These are phyloP conservation scores for Caenorhabditis brenneri DNA, from an alignment of 1,140 invertebrate species.

Conservation along the genomic window DNA sequence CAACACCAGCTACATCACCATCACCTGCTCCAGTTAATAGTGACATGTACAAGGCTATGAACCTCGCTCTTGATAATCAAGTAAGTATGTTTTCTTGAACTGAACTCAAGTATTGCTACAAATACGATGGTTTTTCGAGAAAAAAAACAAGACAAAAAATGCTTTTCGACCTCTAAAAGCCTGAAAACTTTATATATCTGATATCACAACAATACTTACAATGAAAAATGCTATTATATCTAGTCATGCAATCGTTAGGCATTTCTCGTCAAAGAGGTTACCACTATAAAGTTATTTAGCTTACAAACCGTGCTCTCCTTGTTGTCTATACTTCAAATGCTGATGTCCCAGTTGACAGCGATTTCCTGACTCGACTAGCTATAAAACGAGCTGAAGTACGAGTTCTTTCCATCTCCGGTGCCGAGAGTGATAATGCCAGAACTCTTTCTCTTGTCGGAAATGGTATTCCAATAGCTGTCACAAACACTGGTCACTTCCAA, in stretches of 20 bases:
- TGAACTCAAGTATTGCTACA: too few relatives aligned
- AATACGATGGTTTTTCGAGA: too few relatives aligned
- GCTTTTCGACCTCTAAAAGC: too few relatives aligned
- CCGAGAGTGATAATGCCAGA: background rate
- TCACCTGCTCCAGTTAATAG: background rate
- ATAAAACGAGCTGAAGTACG: background rate
- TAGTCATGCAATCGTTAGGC: too few relatives aligned
- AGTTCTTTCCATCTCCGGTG: background rate
- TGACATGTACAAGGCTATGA: background rate
- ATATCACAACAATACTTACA: too few relatives aligned
- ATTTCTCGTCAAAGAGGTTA: too few relatives aligned
- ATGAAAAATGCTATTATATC: too few relatives aligned
- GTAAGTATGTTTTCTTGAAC: background rate
- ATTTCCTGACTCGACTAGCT: background rate
- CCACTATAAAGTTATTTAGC: too few relatives aligned
- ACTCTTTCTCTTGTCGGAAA: background rate
- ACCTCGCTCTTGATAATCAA: background rate
- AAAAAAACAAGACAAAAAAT: too few relatives aligned
- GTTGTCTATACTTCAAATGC: conserved; percentile 4
- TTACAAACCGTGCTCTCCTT: background rate
- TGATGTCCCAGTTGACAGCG: background rate
- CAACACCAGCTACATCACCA: background rate
- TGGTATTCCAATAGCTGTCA: background rate
- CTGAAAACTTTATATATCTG: too few relatives aligned
- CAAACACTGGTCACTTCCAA: background rate